These are phyloP conservation scores for Hypothenemus hampei DNA, from an alignment of 1,140 invertebrate genomes.

Conservation along the genomic window DNA sequence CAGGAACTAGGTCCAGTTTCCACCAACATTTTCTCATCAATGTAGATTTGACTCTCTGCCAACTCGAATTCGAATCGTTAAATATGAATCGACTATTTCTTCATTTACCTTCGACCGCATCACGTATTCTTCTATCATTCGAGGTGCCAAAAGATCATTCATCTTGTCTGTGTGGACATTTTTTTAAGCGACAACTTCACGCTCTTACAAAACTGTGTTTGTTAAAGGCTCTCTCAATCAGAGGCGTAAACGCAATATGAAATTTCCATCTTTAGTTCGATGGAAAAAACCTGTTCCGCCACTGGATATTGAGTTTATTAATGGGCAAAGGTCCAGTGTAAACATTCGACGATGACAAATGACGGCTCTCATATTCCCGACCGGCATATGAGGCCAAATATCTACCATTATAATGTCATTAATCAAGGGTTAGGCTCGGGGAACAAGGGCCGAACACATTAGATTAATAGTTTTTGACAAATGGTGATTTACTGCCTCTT, in stretches of 20 bases:
- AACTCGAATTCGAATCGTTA: too few relatives aligned
- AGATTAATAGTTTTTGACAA: constrained; percentile 28
- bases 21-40: too few relatives aligned
- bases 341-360: constrained; percentile 23
- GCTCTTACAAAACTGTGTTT: too few relatives aligned
- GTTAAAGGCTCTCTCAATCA: too few relatives aligned
- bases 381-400: constrained; percentile 25
- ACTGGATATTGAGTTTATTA: constrained; percentile 10
- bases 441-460: constrained; percentile 22
- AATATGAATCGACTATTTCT: too few relatives aligned
- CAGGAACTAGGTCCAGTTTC: too few relatives aligned
- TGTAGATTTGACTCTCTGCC: too few relatives aligned
- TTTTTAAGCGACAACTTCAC: too few relatives aligned
- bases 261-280: background rate
- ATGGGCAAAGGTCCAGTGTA: constrained; percentile 10
- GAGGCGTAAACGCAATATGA: too few relatives aligned
- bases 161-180: background rate
- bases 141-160: background rate
- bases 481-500: constrained; percentile 26
- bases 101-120: too few relatives aligned
- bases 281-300: background rate
- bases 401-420: constrained; percentile 27
- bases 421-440: constrained; percentile 20
- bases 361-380: constrained; percentile 21
- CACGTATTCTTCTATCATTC: too few relatives aligned